Conservation (phyloP, 2,113 vertebrate genomes). For the Chunga burmeisteri region DNA sequence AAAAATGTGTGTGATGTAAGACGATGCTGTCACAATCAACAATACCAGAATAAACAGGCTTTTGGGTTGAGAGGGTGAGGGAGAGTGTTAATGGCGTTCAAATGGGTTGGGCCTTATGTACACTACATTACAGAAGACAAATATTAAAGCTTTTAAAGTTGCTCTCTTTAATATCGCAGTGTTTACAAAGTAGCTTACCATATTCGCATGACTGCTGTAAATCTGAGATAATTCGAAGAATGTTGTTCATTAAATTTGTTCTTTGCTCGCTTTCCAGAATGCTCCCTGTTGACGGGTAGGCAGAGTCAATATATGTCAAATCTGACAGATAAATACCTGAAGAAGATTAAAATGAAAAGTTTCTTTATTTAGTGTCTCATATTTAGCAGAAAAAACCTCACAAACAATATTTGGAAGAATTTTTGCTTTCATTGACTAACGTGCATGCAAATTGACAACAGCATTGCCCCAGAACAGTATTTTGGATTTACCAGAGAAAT, state of each 20-base stretch:
- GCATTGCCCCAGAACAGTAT: background rate
- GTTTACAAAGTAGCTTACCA: constrained; percentile 73
- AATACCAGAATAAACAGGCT: background rate
- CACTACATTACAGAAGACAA: background rate
- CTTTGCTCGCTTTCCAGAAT: constrained; percentile 97
- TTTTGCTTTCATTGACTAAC: background rate
- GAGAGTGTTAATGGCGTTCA: background rate
- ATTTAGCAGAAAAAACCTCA: background rate
- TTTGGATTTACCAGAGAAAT: background rate
- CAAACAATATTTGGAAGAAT: background rate
- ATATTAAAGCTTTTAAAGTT: background rate
- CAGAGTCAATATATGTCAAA: constrained; percentile 96
- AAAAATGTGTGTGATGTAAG: background rate
- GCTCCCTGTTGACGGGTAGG: constrained; percentile 96
- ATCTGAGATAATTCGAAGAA: constrained; percentile 97
- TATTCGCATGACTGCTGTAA: constrained; percentile 96
- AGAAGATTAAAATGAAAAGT: constrained; percentile 21
- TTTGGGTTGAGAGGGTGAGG: background rate
- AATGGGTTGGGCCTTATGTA: background rate
- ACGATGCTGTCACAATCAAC: background rate
- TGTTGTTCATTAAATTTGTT: constrained; percentile 98
- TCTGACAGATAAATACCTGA: constrained; percentile 98
- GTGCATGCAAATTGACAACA: background rate
- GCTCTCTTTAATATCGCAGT: background rate
- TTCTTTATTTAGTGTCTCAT: background rate